Evolutionary conservation across 2,113 vertebrate species (phyloP), one percentile per base, ranked within the genome.

Genomic region (Lates calcarifer): DNA sequence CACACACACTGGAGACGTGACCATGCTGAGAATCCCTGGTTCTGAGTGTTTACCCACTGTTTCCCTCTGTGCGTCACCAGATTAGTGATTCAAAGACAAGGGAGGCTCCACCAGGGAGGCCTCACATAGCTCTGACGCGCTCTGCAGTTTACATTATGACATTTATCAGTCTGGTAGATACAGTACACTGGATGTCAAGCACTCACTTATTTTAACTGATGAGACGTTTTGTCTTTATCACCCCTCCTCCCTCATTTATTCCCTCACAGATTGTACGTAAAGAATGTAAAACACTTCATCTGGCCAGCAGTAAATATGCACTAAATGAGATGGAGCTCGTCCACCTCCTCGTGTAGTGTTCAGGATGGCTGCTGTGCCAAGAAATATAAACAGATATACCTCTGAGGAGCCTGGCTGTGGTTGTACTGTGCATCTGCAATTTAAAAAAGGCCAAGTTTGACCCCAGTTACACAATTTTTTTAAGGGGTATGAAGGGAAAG

Each of bases 11-110:
- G 62, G 12, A 72, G 70, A 65, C 1, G 28, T 77, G 82, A 75
- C 26, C 75, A 13, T 20, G 79, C 77, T 63, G 62, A 45, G 51
- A 51, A 37, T 57, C 62, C 37, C 65, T 22, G 45, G 10, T 35
- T 55, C 62, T 47, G 2, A 41, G 49, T 80, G 77, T 78, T 80
- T 74, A 77, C 68, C 43, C 62, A 12, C 43, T 43, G 68, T 66
- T n/a, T 74, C 72, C 71, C 10, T 74, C 45, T 29, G 72, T 43
- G 72, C 61, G 20, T 87, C 81, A 87, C 64, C 74, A 78, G 35
- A 68, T 79, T 15, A 49, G 39, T 0, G 67, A 75, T 58, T 87
- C 84, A 73, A 68, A 81, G 69, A 39, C 20, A 0, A 56, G 56
- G 53, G 51, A 41, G 28, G 57, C 56, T 53, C 81, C 66, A 0